Evolutionary conservation across 2,888 invertebrate genomes (phyloP), one percentile per base, ranked within the genome.

Genomic region (Nemotelus pantherinus): DNA sequence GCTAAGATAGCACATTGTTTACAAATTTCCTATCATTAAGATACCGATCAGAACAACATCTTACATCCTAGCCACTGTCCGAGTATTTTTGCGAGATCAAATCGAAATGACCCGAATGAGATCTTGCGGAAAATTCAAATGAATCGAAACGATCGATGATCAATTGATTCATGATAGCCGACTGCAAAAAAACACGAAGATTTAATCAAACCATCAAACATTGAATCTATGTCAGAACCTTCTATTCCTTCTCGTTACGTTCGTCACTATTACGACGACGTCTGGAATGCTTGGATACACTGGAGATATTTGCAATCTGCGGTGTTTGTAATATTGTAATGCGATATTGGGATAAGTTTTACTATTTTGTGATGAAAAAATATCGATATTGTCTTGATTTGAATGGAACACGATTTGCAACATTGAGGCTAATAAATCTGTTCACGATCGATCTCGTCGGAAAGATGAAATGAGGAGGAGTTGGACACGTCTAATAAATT

Each of bases 401-500:
- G 72, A 57, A 72, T 58, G 9, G 60, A 72, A 72, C 72, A 60
- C 57, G 58, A 72, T 72, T 72, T 72, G 58, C 72, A 72, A 47
- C 72, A 72, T 60, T 53, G 45, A 25, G 2, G 72, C 47, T 58
- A 72, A 72, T 72, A 72, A 72, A 72, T 72, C 25, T 58, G 45
- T 72, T 25, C 72, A 47, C 72, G 45, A 72, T 58, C 47, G 25
- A 68, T 50, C 50, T 41, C 25, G 50, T 68, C 67, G 67, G 67
- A 68, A 72, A 72, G 72, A 72, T 72, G 72, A 57, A 72, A 58
- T 58, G 58, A 72, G 72, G 70, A 71, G 70, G 72, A 72, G 72
- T 72, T 58, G 72, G n/a, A 47, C 72, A 72, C 72, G 72, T 72
- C 72, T 10, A 72, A 58, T 58, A 72, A 72, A 45, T 72, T 58